A percentile compares a stretch with the other conserved stretches of the same genome.
These are phyloP conservation scores for Arenaria interpres DNA, from an alignment of 2,113 vertebrate genomes.

Conservation along the genomic window DNA sequence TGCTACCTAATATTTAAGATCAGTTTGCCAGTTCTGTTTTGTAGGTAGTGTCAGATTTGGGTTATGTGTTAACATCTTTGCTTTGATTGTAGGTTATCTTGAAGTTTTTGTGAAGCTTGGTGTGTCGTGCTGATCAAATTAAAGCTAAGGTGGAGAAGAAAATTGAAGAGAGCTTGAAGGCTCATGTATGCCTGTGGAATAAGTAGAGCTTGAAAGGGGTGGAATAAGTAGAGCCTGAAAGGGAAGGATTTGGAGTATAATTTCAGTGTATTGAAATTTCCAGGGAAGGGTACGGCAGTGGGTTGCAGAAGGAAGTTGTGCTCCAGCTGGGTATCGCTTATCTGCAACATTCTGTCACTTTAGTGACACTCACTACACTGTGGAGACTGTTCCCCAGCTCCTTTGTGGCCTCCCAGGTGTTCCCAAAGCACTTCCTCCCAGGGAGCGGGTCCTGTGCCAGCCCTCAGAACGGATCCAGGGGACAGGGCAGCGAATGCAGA, in stretches of 20 bases:
- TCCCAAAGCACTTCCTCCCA: fast-evolving
- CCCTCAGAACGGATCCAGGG: fast-evolving
- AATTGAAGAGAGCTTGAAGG: not conserved
- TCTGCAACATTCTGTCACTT: not conserved
- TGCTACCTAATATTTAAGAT: fast-evolving
- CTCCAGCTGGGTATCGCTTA: not conserved
- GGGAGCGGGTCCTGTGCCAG: fast-evolving
- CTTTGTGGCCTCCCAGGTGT: not conserved
- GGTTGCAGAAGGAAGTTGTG: not conserved
- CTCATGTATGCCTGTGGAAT: not conserved
- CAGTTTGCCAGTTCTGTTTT: not conserved
- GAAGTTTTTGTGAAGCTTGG: not conserved
- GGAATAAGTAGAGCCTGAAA: not conserved
- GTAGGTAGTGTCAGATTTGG: fast-evolving
- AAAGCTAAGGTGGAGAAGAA: not conserved
- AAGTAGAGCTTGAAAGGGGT: not conserved
- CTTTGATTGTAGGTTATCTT: conserved; percentile 15
- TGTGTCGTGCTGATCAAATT: not conserved
- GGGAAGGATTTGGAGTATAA: not conserved
- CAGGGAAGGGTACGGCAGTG: fast-evolving
- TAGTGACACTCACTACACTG: fast-evolving
- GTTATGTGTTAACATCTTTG: not conserved
- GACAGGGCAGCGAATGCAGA: fast-evolving
- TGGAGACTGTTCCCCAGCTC: fast-evolving
- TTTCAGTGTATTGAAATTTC: not conserved